Evolutionary conservation across 1,140 invertebrate genomes (phyloP).

Genomic region (Cataglyphis hispanica): DNA sequence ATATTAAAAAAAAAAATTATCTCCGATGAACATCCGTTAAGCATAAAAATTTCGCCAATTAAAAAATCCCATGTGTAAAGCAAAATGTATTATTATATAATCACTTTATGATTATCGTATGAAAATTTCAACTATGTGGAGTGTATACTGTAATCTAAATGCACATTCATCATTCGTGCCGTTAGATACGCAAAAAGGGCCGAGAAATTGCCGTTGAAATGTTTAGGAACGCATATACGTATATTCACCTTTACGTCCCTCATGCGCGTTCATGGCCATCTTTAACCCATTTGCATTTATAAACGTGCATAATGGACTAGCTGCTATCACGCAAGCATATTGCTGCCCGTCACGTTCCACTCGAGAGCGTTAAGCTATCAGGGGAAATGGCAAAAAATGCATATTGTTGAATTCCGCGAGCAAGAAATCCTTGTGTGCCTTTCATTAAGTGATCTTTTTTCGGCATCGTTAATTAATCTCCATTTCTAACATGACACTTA

Average conservation of each 20-base stretch:
- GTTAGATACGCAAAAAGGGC: conserved; percentile 45
- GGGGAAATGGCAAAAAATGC: conserved; percentile 32
- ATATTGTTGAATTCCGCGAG: conserved; percentile 17
- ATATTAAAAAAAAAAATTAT: neutral
- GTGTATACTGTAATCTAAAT: conserved; percentile 24
- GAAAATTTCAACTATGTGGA: conserved; percentile 30
- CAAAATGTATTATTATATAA: conserved; percentile 15
- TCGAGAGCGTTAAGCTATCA: conserved; percentile 45
- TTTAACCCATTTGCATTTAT: conserved; percentile 63
- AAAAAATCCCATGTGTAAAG: neutral
- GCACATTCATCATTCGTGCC: conserved; percentile 52
- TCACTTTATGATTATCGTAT: neutral
- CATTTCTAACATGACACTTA: neutral
- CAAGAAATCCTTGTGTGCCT: neutral
- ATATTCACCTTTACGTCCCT: conserved; percentile 61
- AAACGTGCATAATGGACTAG: conserved; percentile 61
- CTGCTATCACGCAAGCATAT: conserved; percentile 56
- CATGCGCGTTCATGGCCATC: conserved; percentile 58
- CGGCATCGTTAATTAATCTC: neutral
- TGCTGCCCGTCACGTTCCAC: conserved; percentile 44
- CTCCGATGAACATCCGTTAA: neutral
- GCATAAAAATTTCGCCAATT: neutral
- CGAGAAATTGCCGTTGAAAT: conserved; percentile 50
- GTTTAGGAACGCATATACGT: conserved; percentile 45
- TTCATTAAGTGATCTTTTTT: neutral